phyloP scores from a whole-genome alignment of 2,888 invertebrate genomes.

The Heliconius cydno region DNA sequence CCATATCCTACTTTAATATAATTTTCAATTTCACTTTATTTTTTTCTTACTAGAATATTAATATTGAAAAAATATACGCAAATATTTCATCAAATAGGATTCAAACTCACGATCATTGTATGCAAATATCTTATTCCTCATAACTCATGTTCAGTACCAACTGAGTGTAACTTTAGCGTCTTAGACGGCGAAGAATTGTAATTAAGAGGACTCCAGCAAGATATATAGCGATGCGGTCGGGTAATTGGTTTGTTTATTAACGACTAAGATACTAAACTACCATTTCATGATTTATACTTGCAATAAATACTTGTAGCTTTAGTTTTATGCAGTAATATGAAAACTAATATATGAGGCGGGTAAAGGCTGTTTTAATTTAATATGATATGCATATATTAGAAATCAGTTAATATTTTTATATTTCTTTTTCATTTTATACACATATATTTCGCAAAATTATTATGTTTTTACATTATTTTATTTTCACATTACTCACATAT shows the following conservation, averaged over 20 bases:
- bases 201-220: slow-evolving; percentile 41
- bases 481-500: background rate
- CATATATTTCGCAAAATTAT: too few relatives aligned
- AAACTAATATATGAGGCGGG: background rate
- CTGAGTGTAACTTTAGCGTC: slow-evolving; percentile 39
- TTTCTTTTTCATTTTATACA: too few relatives aligned
- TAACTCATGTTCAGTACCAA: slow-evolving; percentile 45
- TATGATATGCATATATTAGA: too few relatives aligned
- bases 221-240: slow-evolving; percentile 36
- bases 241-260: slow-evolving; percentile 42
- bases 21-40: too few relatives aligned
- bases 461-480: too few relatives aligned
- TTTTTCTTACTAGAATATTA: too few relatives aligned
- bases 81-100: background rate
- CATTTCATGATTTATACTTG: slow-evolving; percentile 25
- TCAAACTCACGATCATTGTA: background rate
- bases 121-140: slow-evolving; percentile 38
- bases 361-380: background rate
- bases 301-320: background rate
- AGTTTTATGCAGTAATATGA: background rate
- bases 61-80: background rate
- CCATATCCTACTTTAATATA: too few relatives aligned
- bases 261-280: slow-evolving; percentile 31
- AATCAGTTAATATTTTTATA: too few relatives aligned
- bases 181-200: slow-evolving; percentile 39